These are phyloP conservation scores for Drosophila nebulosa DNA, from an alignment of 1,140 invertebrate species.

Conservation along the genomic window DNA sequence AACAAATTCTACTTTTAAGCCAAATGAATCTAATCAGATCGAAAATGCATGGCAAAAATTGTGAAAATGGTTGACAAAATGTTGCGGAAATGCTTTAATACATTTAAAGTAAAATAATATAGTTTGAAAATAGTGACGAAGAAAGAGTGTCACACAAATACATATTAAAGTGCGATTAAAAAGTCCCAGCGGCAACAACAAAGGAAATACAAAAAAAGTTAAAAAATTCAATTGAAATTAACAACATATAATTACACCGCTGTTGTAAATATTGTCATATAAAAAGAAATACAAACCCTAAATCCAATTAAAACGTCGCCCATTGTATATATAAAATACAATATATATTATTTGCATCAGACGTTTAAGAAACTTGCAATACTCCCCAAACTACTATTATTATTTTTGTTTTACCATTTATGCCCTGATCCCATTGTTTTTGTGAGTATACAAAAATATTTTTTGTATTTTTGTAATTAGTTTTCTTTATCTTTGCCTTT, in stretches of 20 bases:
- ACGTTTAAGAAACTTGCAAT: slow-evolving; percentile 38
- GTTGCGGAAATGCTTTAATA: slow-evolving; percentile 35
- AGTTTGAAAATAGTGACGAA: slow-evolving; percentile 35
- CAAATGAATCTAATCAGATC: slow-evolving; percentile 21
- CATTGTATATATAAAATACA: slow-evolving; percentile 38
- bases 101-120: slow-evolving; percentile 31
- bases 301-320: neutral
- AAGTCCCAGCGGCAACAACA: slow-evolving; percentile 30
- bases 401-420: slow-evolving; percentile 60
- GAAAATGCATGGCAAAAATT: slow-evolving; percentile 69
- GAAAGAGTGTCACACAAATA: slow-evolving; percentile 18
- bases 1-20: slow-evolving; percentile 18
- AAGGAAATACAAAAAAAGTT: slow-evolving; percentile 78
- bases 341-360: slow-evolving; percentile 17
- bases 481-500: neutral
- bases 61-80: slow-evolving; percentile 75
- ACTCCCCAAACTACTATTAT: slow-evolving; percentile 66
- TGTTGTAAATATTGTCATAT: slow-evolving; percentile 71
- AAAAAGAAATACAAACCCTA: slow-evolving; percentile 23
- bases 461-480: slow-evolving; percentile 53
- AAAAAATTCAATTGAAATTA: slow-evolving; percentile 71
- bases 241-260: slow-evolving; percentile 38
- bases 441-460: slow-evolving; percentile 74
- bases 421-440: slow-evolving; percentile 74
- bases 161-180: slow-evolving; percentile 46